Evolutionary conservation across 2,797 vertebrate genomes (phyloP), one percentile per base, ranked within the genome.

Genomic region (Centropyge bicolor): DNA sequence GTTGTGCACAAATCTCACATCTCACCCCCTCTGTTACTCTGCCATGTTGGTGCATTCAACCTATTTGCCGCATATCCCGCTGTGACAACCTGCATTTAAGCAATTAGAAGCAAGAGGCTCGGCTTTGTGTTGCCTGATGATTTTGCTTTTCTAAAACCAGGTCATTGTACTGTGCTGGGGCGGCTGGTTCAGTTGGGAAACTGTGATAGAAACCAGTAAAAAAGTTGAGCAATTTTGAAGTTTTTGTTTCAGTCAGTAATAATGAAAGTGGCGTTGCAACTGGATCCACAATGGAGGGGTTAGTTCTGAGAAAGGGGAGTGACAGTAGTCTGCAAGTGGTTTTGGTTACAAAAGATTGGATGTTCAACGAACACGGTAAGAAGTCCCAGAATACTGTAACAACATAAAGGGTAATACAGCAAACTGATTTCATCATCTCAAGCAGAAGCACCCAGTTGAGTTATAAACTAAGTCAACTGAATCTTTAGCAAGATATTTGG

Each of bases 51-150:
- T 62, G 7, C 31, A 8, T 69, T 62, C 7, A 9, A 12, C 11
- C 45, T 61, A 9, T 63, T 46, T 46, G 40, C 27, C 3, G 6
- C 38, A 45, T 16, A 52, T 63, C 24, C 38, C 4, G 10, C 48
- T 51, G 56, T 68, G 49, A 77, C 57, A 38, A 16, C 27, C 8
- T 74, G 24, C 24, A 46, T 69, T 72, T 54, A 51, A 76, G 67
- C 19, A 14, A n/a, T 73, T 45, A 38, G 3, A 75, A 31, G 27
- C 27, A 31, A 31, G 27, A 2, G 4, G 27, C 43, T 22, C 35
- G 11, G 36, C 49, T 67, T 69, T 63, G 35, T 4, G 3, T 67
- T 22, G 20, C 11, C 20, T 67, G 8, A 49, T 46, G 1, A 16
- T 65, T 64, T 61, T 41, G 17, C 14, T 80, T 49, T 76, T 35